A percentile compares a stretch with the other conserved stretches of the same genome.
These are phyloP conservation scores for Pammene aurita DNA, from an alignment of 2,888 invertebrate species.

Conservation along the genomic window DNA sequence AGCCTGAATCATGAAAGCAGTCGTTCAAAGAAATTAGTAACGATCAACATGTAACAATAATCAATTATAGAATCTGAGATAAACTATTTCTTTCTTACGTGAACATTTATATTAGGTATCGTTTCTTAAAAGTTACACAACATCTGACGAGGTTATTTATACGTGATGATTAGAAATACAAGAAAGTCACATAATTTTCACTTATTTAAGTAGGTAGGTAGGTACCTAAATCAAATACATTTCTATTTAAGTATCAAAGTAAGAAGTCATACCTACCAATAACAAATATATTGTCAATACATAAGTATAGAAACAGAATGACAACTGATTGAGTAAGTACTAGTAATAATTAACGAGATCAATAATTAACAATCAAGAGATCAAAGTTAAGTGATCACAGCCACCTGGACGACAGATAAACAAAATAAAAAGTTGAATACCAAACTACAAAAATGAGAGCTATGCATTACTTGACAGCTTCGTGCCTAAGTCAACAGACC, in stretches of 20 bases:
- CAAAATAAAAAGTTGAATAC: not conserved
- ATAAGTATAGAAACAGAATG: conserved; percentile 1
- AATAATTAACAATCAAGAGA: not conserved
- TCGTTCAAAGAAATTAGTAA: not conserved
- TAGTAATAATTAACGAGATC: conserved; percentile 11
- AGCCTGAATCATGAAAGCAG: conserved; percentile 3
- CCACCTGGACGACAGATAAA: conserved; percentile 5
- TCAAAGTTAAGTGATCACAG: conserved; percentile 5
- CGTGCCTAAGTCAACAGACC: no score
- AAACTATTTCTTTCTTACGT: not conserved
- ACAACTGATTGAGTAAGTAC: conserved; percentile 7
- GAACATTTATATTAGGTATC: not conserved
- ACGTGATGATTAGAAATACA: not conserved
- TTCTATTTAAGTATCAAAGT: conserved; percentile 11
- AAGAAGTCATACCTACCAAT: not conserved
- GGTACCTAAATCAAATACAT: not conserved
- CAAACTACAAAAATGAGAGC: no score
- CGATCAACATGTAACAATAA: not conserved
- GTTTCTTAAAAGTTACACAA: conserved; percentile 8
- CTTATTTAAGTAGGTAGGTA: no score
- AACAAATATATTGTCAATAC: not conserved
- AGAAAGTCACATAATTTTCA: no score
- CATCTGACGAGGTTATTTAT: conserved; percentile 4
- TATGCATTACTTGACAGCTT: no score
- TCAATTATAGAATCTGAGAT: conserved; percentile 5